phyloP scores from a whole-genome alignment of 2,797 vertebrate genomes.

The Hemibagrus guttatus region DNA sequence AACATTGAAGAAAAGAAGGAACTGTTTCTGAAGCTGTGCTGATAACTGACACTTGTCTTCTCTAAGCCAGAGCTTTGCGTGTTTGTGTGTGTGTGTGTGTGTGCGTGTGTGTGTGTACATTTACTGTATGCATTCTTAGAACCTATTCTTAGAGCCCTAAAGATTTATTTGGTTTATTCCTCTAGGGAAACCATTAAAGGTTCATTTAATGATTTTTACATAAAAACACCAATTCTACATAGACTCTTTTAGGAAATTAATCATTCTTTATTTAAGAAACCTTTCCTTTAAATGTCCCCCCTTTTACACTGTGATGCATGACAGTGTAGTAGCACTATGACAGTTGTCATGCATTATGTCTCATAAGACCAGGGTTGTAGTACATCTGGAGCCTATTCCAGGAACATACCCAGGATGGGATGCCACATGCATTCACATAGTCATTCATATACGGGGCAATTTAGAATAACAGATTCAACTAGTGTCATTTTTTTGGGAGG shows the following conservation, averaged over 20 bases:
- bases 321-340: background rate
- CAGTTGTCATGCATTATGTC: background rate
- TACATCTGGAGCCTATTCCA: background rate
- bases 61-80: background rate
- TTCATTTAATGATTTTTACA: background rate
- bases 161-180: background rate
- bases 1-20: background rate
- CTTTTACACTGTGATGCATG: background rate
- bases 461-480: background rate
- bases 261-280: background rate
- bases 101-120: background rate
- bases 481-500: background rate
- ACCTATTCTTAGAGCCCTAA: background rate
- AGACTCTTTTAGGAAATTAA: background rate
- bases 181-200: background rate
- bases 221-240: background rate
- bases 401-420: background rate
- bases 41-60: background rate
- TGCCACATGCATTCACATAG: background rate
- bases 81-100: background rate
- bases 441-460: background rate
- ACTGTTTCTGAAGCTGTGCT: background rate
- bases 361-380: background rate
- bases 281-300: background rate
- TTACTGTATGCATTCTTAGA: background rate